Evolutionary conservation across 2,888 invertebrate genomes (phyloP).

Genomic region (Trachelus stipa): DNA sequence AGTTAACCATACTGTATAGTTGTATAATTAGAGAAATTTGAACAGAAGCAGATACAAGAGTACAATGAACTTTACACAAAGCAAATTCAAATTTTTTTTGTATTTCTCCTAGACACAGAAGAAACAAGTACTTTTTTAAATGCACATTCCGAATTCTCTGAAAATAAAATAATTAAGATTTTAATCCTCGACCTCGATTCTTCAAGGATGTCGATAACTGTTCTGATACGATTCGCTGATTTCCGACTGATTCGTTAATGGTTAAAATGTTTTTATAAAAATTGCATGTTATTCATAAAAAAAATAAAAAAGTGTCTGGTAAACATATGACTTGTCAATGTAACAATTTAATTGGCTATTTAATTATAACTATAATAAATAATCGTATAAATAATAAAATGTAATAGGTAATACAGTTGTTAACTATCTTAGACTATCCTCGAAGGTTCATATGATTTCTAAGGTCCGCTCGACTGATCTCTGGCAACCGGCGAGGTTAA

Average conservation of each 20-base stretch:
- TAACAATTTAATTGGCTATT: background rate
- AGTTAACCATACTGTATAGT: background rate
- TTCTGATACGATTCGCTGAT: background rate
- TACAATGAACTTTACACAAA: background rate
- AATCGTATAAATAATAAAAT: background rate
- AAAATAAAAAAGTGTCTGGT: background rate
- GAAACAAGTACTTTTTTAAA: background rate
- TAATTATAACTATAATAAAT: background rate
- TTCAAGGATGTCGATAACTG: background rate
- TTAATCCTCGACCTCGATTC: background rate
- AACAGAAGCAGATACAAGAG: background rate
- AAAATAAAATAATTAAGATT: background rate
- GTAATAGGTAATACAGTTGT: background rate
- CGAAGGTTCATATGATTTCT: background rate
- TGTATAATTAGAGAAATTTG: background rate
- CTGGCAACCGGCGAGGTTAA: background rate
- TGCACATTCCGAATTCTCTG: background rate
- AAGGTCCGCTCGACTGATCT: background rate
- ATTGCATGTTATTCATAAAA: background rate
- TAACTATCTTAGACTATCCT: background rate
- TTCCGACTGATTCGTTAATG: background rate
- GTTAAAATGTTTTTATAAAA: background rate
- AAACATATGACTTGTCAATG: background rate
- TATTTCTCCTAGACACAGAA: background rate
- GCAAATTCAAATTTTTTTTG: background rate